A percentile compares a stretch with the other conserved stretches of the same genome.
Evolutionary conservation across 1,140 invertebrate species (phyloP).

Genomic region (Eupeodes corollae): DNA sequence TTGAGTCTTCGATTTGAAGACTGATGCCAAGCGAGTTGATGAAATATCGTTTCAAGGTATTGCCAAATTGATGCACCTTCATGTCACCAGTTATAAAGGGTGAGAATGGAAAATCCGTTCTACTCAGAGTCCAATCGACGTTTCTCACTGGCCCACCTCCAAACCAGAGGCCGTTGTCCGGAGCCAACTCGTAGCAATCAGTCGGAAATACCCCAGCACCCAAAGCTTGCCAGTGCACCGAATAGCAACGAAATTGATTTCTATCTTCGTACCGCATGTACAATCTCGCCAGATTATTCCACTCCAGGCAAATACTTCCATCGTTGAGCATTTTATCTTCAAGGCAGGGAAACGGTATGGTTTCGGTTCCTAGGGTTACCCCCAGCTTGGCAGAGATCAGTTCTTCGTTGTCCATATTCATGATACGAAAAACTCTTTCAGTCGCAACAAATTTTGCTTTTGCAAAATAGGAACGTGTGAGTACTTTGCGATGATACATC

Average conservation of each 20-base stretch:
- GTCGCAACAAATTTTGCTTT: constrained; percentile 73
- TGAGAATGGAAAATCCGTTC: constrained; percentile 54
- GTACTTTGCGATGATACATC: constrained; percentile 67
- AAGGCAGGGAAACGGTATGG: constrained; percentile 59
- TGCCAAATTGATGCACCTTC: constrained; percentile 65
- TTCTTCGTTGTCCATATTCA: constrained; percentile 55
- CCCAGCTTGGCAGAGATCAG: constrained; percentile 61
- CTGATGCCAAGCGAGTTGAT: constrained; percentile 74
- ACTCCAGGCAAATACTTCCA: constrained; percentile 63
- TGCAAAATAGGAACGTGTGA: constrained; percentile 70
- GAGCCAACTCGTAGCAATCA: constrained; percentile 71
- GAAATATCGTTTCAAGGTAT: constrained; percentile 69
- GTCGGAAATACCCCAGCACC: constrained; percentile 50
- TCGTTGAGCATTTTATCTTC: constrained; percentile 45
- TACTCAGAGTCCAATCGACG: constrained; percentile 68
- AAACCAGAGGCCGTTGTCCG: constrained; percentile 60
- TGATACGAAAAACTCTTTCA: constrained; percentile 60
- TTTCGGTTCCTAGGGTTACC: constrained; percentile 39
- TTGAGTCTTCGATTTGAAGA: constrained; percentile 61
- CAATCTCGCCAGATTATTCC: constrained; percentile 60
- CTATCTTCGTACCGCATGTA: constrained; percentile 52
- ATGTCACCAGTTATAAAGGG: constrained; percentile 74
- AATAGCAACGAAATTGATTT: constrained; percentile 59
- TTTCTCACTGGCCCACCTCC: constrained; percentile 67
- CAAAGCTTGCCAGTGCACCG: constrained; percentile 68